Percentiles rank a stretch among this genome's conserved stretches.
These are phyloP conservation scores for Eonycteris spelaea DNA, from an alignment of 2,113 vertebrate genomes.

Conservation along the genomic window DNA sequence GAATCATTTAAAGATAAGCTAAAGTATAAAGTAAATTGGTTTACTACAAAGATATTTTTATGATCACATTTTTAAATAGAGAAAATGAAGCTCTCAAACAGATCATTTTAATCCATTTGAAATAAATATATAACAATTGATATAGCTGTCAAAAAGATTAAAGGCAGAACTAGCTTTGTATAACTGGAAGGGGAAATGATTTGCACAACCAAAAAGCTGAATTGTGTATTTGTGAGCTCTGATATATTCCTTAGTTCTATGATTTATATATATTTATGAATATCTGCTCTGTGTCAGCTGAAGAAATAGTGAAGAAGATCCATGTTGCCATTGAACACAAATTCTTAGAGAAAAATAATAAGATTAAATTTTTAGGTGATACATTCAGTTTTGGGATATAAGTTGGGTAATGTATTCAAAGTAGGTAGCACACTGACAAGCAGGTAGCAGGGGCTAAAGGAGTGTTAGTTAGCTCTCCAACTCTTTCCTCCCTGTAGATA, in stretches of 20 bases:
- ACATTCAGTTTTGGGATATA: not conserved
- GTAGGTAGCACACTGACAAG: not conserved
- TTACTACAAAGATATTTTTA: not conserved
- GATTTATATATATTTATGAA: not conserved
- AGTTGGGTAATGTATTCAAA: not conserved
- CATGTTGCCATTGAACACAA: not conserved
- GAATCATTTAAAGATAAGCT: constrained; percentile 3
- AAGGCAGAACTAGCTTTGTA: not conserved
- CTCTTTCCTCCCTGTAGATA: not conserved
- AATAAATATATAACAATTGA: not conserved
- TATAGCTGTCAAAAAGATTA: not conserved
- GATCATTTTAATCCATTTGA: not conserved
- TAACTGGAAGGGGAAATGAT: not conserved
- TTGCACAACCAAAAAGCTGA: not conserved
- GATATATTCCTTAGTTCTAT: not conserved
- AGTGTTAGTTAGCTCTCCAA: not conserved
- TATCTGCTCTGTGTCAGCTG: not conserved
- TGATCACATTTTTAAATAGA: not conserved
- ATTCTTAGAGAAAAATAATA: not conserved
- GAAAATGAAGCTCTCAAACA: not conserved
- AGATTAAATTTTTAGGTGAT: constrained; percentile 17
- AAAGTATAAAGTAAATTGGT: not conserved
- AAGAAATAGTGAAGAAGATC: not conserved
- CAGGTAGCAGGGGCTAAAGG: not conserved
- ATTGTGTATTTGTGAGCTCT: not conserved